Evolutionary conservation across 1,140 invertebrate genomes (phyloP), one percentile per base, ranked within the genome.

Genomic region (Rhagoletis pomonella): DNA sequence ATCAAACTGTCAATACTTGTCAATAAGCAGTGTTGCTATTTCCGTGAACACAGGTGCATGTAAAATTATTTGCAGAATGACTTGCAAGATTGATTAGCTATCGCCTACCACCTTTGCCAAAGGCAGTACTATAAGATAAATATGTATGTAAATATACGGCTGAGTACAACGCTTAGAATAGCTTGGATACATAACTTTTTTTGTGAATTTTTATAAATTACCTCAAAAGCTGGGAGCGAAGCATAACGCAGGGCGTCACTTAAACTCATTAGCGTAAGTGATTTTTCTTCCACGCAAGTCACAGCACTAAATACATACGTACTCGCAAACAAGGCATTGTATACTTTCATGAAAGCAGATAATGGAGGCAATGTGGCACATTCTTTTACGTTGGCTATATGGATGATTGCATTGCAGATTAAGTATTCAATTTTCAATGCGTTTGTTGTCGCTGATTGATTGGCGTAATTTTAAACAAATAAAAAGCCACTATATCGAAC

Each of bases 191-290:
- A n/a, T 4, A 1, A 62, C 7, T 62, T 0, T 62, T 62, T n/a
- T 62, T 62, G 4, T 4, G 60, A 10, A 62, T 62, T 62, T 62
- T 62, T 17, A n/a, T 62, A 62, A 62, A 62, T 62, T 62, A 62
- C 60, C 0, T 14, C 60, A 4, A 55, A 55, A 12, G 60, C 2
- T 62, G 10, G 1, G 10, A 62, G 17, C 4, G 60, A n/a, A 14
- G 7, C 60, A 62, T 1, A 62, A 62, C 10, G 7, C 60, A 17
- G 17, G 10, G 17, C 17, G 17, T 14, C 60, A 62, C 60, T 62
- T 5, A n/a, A 62, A 62, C 60, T 62, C 60, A 62, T 62, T 62
- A 62, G 12, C 60, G 60, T 62, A 62, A 62, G 60, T 62, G 60
- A 62, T 62, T 62, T 62, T 62, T 62, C 60, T 62, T 62, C 60